Conservation (phyloP, 2,888 invertebrate species). For the Eretmocerus hayati region DNA sequence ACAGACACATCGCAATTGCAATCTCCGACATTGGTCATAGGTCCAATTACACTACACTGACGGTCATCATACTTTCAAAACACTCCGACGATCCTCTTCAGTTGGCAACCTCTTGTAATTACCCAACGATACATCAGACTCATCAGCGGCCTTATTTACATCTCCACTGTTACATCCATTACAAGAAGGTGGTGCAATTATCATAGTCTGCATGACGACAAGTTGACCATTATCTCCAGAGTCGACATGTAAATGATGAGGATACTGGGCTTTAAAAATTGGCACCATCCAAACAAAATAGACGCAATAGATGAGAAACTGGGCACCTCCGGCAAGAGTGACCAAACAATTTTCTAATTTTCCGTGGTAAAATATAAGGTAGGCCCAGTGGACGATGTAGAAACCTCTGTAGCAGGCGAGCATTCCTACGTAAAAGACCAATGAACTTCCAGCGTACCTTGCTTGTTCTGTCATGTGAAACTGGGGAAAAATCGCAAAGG, state of each 20-base stretch:
- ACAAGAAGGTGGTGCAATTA: no score
- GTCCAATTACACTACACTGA: no score
- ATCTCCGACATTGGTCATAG: no score
- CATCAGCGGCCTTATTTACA: no score
- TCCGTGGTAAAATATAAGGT: neutral
- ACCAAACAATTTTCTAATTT: conserved; percentile 5
- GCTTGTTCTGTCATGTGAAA: conserved; percentile 6
- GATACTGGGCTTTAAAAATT: conserved; percentile 11
- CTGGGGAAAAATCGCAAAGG: conserved; percentile 16
- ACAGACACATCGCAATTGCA: no score
- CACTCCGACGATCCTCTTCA: no score
- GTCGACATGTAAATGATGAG: neutral
- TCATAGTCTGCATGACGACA: no score
- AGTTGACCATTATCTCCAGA: neutral
- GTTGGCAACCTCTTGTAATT: no score
- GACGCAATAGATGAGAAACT: conserved; percentile 10
- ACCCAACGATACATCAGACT: no score
- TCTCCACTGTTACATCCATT: no score
- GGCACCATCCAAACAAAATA: conserved; percentile 18
- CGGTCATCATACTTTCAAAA: no score
- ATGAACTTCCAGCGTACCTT: conserved; percentile 12
- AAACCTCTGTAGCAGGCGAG: conserved; percentile 16
- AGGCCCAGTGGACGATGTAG: conserved; percentile 17
- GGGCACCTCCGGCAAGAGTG: neutral
- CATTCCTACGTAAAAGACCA: conserved; percentile 18